phyloP scores from a whole-genome alignment of 92 coral and sea anemone genomes.

The Isaurus tuberculatus region DNA sequence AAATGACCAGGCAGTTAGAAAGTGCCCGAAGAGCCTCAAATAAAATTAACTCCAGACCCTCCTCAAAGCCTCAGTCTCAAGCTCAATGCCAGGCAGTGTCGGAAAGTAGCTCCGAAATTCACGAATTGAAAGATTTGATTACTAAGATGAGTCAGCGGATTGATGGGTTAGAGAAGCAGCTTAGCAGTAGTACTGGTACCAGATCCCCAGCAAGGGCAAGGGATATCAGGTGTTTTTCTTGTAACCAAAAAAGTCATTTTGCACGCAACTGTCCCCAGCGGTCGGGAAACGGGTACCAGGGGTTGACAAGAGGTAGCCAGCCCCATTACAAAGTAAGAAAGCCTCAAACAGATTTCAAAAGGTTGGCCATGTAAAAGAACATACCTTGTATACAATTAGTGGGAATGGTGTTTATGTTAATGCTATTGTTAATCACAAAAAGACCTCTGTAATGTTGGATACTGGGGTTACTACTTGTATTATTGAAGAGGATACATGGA shows the following conservation, averaged over 20 bases:
- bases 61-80: not conserved
- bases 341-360: constrained; percentile 39
- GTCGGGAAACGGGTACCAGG: constrained; percentile 15
- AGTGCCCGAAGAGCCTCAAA: constrained; percentile 25
- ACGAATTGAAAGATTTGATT: constrained; percentile 16
- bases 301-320: constrained; percentile 58
- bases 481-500: constrained; percentile 43
- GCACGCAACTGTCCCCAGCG: constrained; percentile 1
- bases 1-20: not conserved
- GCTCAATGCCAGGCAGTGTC: not conserved
- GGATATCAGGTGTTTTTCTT: not conserved
- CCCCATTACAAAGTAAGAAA: constrained; percentile 32
- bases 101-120: constrained; percentile 2
- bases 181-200: too few species aligned
- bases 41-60: not conserved
- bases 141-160: not conserved
- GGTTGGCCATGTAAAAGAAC: constrained; percentile 8
- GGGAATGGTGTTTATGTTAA: constrained; percentile 52
- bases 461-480: constrained; percentile 44
- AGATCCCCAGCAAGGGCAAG: not conserved
- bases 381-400: constrained; percentile 29
- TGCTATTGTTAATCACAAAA: constrained; percentile 41
- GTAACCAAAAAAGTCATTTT: not conserved
- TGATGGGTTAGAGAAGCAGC: not conserved
- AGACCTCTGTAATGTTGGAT: constrained; percentile 51